phyloP scores from a whole-genome alignment of 1,140 invertebrate genomes.

The Thalassaphorura encarpata region DNA sequence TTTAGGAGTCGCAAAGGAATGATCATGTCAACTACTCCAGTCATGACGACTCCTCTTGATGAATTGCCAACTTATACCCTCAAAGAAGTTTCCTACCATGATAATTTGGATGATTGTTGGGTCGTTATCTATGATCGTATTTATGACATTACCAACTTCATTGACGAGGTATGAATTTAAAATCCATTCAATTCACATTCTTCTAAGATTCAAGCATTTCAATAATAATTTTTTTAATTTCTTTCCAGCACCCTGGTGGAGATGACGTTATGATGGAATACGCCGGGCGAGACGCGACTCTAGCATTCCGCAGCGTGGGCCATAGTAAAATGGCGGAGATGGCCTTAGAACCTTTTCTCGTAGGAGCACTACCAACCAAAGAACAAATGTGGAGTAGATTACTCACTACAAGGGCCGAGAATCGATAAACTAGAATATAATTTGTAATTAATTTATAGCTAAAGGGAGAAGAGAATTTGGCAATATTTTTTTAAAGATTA shows the following conservation, averaged over 20 bases:
- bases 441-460: too few species aligned
- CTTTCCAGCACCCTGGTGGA: conserved; percentile 68
- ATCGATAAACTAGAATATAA: too few species aligned
- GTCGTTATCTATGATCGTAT: conserved; percentile 49
- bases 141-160: conserved; percentile 51
- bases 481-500: too few species aligned
- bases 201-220: background rate
- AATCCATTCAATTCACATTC: background rate
- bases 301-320: conserved; percentile 68
- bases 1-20: background rate
- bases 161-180: conserved; percentile 40
- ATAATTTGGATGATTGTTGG: conserved; percentile 45
- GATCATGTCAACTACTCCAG: background rate
- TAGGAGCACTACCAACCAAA: conserved; percentile 57
- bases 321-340: conserved; percentile 54
- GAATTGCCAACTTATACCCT: conserved; percentile 34
- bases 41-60: conserved; percentile 3
- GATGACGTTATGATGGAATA: conserved; percentile 72
- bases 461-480: too few species aligned
- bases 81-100: conserved; percentile 46
- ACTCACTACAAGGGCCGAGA: too few species aligned
- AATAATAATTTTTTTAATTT: conserved; percentile 21
- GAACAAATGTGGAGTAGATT: conserved; percentile 62
- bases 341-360: conserved; percentile 51
- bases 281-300: conserved; percentile 73